Evolutionary conservation across 2,888 invertebrate species (phyloP).

Genomic region (Xylophagus ater): DNA sequence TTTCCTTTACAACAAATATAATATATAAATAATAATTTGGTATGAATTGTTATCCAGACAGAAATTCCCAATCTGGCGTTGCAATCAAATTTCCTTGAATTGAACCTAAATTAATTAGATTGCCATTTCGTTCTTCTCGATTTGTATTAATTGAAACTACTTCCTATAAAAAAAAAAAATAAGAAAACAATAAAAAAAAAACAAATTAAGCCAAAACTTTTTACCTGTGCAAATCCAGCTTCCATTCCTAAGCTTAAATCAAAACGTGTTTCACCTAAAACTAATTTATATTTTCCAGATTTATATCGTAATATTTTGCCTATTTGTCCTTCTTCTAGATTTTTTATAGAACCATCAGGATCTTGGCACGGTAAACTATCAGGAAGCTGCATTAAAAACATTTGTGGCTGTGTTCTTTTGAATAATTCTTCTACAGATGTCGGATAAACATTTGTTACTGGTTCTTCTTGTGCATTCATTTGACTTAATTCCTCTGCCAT

Average conservation of each 20-base stretch:
- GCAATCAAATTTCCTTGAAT: conserved; percentile 47
- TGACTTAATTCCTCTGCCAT: conserved; percentile 2
- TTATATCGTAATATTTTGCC: conserved; percentile 47
- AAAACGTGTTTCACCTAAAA: conserved; percentile 45
- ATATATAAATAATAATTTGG: too few relatives aligned
- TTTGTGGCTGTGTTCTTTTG: conserved; percentile 25
- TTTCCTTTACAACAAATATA: too few relatives aligned
- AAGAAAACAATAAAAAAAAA: neutral
- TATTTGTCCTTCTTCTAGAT: conserved; percentile 47
- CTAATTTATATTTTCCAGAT: conserved; percentile 46
- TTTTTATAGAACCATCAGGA: conserved; percentile 19
- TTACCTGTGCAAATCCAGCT: conserved; percentile 43
- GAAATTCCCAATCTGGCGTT: conserved; percentile 45
- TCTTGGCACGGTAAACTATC: too few relatives aligned
- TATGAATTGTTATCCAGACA: too few relatives aligned
- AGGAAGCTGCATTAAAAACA: too few relatives aligned
- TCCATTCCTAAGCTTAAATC: conserved; percentile 49
- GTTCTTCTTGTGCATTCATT: conserved; percentile 11
- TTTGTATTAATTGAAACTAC: conserved; percentile 45
- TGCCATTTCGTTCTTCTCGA: conserved; percentile 44
- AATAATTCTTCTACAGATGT: conserved; percentile 28
- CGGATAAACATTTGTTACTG: too few relatives aligned
- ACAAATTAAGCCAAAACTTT: too few relatives aligned
- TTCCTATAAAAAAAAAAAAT: conserved; percentile 34
- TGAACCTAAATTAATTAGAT: conserved; percentile 45